Conservation (phyloP, 2,888 invertebrate species). For the Drosophila neoperkinsi region DNA sequence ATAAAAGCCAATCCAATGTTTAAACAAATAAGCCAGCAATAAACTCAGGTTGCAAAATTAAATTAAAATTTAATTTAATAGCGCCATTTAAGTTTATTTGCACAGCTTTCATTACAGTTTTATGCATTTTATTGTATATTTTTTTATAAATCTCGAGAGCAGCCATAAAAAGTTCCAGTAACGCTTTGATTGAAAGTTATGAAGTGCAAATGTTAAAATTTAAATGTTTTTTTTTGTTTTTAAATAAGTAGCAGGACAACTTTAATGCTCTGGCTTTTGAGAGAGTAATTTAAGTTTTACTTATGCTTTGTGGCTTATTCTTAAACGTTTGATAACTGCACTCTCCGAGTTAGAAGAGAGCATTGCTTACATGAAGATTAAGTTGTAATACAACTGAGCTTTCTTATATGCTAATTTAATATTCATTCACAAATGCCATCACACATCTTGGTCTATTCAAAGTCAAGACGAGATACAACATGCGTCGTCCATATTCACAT, state of each 20-base stretch:
- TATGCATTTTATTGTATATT: not conserved
- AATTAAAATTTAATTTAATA: conserved; percentile 58
- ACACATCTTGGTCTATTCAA: conserved; percentile 9
- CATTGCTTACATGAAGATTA: not conserved
- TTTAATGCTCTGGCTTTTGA: not conserved
- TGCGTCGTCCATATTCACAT: conserved; percentile 1
- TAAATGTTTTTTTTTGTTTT: not conserved
- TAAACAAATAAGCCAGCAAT: conserved; percentile 50
- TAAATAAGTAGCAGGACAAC: not conserved
- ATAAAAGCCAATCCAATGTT: conserved; percentile 48
- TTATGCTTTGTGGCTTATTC: conserved; percentile 2
- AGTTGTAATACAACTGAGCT: not conserved
- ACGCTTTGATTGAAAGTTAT: conserved; percentile 11
- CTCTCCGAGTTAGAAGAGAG: not conserved
- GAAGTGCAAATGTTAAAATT: conserved; percentile 2
- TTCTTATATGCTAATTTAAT: conserved; percentile 21
- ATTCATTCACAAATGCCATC: conserved; percentile 36
- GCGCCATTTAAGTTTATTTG: conserved; percentile 61
- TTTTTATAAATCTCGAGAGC: conserved; percentile 1
- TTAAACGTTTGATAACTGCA: not conserved
- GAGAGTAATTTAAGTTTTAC: not conserved
- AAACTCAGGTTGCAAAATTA: conserved; percentile 66
- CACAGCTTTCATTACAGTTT: conserved; percentile 36
- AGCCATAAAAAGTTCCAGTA: not conserved
- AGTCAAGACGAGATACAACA: conserved; percentile 6